Conservation (phyloP, 2,797 vertebrate species). For the Epinephelus awoara region DNA sequence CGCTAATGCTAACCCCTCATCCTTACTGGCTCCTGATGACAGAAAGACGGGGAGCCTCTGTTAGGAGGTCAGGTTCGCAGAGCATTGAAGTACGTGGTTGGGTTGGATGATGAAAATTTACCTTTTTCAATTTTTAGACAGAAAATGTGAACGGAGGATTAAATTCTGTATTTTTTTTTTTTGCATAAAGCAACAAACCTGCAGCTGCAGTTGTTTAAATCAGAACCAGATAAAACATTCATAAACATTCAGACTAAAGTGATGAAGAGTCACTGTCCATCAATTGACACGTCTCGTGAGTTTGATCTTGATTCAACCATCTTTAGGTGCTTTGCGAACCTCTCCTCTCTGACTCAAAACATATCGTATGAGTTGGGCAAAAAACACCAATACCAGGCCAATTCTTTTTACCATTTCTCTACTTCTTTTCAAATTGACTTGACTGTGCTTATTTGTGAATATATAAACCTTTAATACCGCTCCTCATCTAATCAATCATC, state of each 20-base stretch:
- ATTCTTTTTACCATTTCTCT: constrained; percentile 76
- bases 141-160: constrained; percentile 45
- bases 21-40: constrained; percentile 71
- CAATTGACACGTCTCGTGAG: constrained; percentile 34
- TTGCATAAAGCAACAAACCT: constrained; percentile 35
- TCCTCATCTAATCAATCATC: constrained; percentile 67
- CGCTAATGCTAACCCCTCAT: constrained; percentile 74
- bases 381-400: constrained; percentile 78
- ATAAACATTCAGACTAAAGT: constrained; percentile 41
- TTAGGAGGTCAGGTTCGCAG: constrained; percentile 82
- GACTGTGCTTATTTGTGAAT: constrained; percentile 84
- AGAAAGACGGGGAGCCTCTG: constrained; percentile 62
- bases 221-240: constrained; percentile 29
- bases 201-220: constrained; percentile 45
- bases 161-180: constrained; percentile 56
- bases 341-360: constrained; percentile 77
- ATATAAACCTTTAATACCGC: constrained; percentile 80
- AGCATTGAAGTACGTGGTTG: constrained; percentile 73
- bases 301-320: constrained; percentile 62
- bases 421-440: constrained; percentile 77
- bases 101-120: constrained; percentile 39
- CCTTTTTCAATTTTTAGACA: constrained; percentile 58
- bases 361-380: constrained; percentile 77
- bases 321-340: constrained; percentile 83
- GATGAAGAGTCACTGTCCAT: constrained; percentile 36